A percentile compares a stretch with the other conserved stretches of the same genome.
phyloP scores from a whole-genome alignment of 2,113 vertebrate genomes.

The Oncorhynchus masou region DNA sequence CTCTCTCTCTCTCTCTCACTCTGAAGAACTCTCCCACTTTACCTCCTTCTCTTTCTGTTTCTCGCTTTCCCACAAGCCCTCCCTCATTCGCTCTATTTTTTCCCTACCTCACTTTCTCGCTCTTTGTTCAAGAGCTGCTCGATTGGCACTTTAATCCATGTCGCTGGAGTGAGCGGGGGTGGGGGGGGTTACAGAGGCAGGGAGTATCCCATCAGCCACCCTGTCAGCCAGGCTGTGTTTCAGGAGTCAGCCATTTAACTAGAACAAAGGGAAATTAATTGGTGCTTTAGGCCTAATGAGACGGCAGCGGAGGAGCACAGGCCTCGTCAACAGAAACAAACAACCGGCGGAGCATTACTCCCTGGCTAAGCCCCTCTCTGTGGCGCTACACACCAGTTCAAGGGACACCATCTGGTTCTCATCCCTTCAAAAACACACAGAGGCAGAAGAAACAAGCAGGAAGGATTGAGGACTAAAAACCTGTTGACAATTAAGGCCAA shows the following conservation, averaged over 20 bases:
- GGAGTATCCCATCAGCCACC: background rate
- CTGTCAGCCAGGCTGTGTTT: slow-evolving; percentile 69
- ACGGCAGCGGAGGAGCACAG: slow-evolving; percentile 75
- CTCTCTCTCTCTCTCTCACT: background rate
- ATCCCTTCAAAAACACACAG: slow-evolving; percentile 34
- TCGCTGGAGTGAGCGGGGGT: background rate
- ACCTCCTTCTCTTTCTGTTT: slow-evolving; percentile 7
- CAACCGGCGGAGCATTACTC: slow-evolving; percentile 66
- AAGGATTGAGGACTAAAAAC: slow-evolving; percentile 11
- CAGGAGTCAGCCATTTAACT: slow-evolving; percentile 80
- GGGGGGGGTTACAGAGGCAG: background rate
- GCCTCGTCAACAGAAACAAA: slow-evolving; percentile 83
- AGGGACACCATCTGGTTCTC: slow-evolving; percentile 80
- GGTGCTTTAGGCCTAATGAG: slow-evolving; percentile 88
- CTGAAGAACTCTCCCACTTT: background rate
- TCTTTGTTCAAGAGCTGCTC: slow-evolving; percentile 33
- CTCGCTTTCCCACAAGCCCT: background rate
- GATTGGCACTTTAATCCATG: background rate
- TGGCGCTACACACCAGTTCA: slow-evolving; percentile 73
- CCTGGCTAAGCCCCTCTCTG: slow-evolving; percentile 62
- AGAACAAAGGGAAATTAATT: slow-evolving; percentile 86
- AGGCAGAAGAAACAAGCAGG: slow-evolving; percentile 33
- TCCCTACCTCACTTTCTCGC: background rate
- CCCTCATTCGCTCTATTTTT: slow-evolving; percentile 1
- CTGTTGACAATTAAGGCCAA: slow-evolving; percentile 38